These are phyloP conservation scores for Drosophila obscura DNA, from an alignment of 1,140 invertebrate species.

Conservation along the genomic window DNA sequence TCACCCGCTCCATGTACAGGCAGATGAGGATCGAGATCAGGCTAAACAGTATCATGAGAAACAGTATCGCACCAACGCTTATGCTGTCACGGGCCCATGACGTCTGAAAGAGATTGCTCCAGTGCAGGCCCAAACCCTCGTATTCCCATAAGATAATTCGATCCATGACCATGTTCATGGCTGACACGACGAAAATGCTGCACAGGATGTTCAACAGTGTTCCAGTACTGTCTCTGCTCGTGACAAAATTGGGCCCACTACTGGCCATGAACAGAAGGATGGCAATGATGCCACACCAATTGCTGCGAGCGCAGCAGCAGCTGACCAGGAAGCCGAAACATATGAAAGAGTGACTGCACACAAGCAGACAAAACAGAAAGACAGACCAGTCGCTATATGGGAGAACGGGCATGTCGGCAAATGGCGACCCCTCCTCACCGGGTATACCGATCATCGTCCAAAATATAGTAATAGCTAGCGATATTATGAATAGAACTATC, in stretches of 20 bases:
- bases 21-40: constrained; percentile 85
- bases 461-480: constrained; percentile 84
- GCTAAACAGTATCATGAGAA: constrained; percentile 84
- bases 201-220: background rate
- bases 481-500: constrained; percentile 87
- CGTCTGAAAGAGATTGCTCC: constrained; percentile 5
- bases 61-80: constrained; percentile 85
- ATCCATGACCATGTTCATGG: constrained; percentile 2
- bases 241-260: background rate
- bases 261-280: constrained; percentile 1
- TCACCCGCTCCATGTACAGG: constrained; percentile 89
- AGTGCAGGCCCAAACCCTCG: background rate
- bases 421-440: too few relatives aligned
- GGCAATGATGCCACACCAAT: background rate
- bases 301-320: constrained; percentile 85
- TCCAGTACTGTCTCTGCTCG: constrained; percentile 67
- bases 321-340: constrained; percentile 87
- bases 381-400: background rate
- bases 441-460: constrained; percentile 13
- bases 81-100: constrained; percentile 35
- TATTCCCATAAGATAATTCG: background rate
- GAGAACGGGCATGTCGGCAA: background rate
- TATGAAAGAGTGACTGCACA: constrained; percentile 66
- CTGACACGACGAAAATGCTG: background rate
- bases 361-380: constrained; percentile 46